These are phyloP conservation scores for Myxocyprinus asiaticus DNA, from an alignment of 2,113 vertebrate genomes.

Conservation along the genomic window DNA sequence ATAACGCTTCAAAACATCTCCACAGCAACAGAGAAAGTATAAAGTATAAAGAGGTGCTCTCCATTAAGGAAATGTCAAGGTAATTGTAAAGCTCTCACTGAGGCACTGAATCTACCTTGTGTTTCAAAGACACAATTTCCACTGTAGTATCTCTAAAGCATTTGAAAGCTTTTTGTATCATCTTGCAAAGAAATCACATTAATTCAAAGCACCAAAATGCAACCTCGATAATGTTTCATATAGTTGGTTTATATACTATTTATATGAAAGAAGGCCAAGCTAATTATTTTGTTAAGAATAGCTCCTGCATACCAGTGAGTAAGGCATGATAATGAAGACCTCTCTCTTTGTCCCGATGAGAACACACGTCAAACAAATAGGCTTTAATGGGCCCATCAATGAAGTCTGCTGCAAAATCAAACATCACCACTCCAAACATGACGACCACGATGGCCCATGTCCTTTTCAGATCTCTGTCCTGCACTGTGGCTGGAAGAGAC, in stretches of 20 bases:
- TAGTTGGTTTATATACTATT: too few species aligned
- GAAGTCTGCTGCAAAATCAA: conserved; percentile 98
- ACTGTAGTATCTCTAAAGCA: not conserved
- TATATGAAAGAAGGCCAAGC: too few species aligned
- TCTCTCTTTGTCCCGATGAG: conserved; percentile 89
- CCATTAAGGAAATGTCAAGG: too few species aligned
- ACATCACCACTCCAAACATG: conserved; percentile 93
- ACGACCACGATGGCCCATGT: conserved; percentile 86
- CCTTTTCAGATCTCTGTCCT: conserved; percentile 60
- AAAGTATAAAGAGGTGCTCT: too few species aligned
- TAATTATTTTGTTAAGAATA: not conserved
- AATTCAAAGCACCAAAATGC: too few species aligned
- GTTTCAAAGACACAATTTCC: not conserved
- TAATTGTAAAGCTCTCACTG: too few species aligned
- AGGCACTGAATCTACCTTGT: not conserved
- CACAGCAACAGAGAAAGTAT: too few species aligned
- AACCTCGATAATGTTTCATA: too few species aligned
- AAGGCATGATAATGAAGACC: conserved; percentile 96
- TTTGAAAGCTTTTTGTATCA: not conserved
- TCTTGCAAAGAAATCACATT: not conserved
- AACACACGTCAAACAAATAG: conserved; percentile 96
- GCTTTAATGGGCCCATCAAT: conserved; percentile 97
- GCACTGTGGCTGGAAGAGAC: conserved; percentile 66
- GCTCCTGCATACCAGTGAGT: conserved; percentile 84
- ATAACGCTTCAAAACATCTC: too few species aligned